These are phyloP conservation scores for Cinclus mexicanus DNA, from an alignment of 2,113 vertebrate species.

Conservation along the genomic window DNA sequence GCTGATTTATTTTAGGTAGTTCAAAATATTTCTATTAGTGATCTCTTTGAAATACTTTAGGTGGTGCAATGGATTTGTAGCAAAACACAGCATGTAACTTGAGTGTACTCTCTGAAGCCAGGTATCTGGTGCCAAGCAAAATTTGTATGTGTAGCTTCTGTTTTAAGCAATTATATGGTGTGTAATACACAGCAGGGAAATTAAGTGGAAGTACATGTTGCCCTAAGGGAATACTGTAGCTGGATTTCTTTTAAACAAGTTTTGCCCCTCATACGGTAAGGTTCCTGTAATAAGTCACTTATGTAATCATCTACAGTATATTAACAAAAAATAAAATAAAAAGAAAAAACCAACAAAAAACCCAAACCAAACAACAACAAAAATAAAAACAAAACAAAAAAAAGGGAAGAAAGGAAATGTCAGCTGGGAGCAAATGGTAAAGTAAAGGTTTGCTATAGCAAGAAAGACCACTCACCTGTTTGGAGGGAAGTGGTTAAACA, in stretches of 20 bases:
- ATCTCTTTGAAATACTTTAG: conserved; percentile 68
- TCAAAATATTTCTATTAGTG: conserved; percentile 73
- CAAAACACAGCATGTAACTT: conserved; percentile 72
- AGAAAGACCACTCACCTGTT: background rate
- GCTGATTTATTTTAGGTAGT: conserved; percentile 65
- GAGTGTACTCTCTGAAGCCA: conserved; percentile 69
- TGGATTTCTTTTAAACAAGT: conserved; percentile 78
- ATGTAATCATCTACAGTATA: conserved; percentile 68
- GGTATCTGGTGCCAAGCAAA: conserved; percentile 74
- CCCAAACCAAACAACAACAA: too few species aligned
- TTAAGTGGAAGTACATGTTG: conserved; percentile 77
- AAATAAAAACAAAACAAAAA: background rate
- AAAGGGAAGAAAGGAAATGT: background rate
- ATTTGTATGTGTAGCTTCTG: conserved; percentile 75
- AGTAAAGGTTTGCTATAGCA: background rate
- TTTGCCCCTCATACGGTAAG: conserved; percentile 70
- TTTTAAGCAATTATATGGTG: conserved; percentile 79
- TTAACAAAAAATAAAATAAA: background rate
- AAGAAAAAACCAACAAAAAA: too few species aligned
- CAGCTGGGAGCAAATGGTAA: background rate
- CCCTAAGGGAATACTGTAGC: conserved; percentile 76
- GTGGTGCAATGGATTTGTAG: conserved; percentile 72
- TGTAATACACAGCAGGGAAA: conserved; percentile 80
- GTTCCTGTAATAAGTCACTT: conserved; percentile 74
- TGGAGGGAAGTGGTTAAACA: background rate